Evolutionary conservation across 2,113 vertebrate species (phyloP).

Genomic region (Eudorcas thomsonii): DNA sequence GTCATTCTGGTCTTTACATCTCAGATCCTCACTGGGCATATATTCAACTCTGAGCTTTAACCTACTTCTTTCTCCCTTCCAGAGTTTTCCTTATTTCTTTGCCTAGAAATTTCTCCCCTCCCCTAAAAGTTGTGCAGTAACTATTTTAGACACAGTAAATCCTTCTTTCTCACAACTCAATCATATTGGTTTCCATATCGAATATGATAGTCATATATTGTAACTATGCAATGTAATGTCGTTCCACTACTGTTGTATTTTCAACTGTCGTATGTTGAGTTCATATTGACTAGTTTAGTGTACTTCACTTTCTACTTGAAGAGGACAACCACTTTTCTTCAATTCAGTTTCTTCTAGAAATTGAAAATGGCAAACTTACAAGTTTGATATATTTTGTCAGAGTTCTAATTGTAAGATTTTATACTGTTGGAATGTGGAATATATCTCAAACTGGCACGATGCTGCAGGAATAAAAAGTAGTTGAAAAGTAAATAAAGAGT

Average conservation of each 20-base stretch:
- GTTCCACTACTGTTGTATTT: not conserved
- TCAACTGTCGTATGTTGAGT: too few species aligned
- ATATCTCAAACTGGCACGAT: not conserved
- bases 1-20: not conserved
- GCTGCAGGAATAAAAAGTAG: not conserved
- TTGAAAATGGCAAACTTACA: not conserved
- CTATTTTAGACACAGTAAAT: not conserved
- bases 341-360: not conserved
- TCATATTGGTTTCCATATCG: not conserved
- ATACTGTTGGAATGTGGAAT: not conserved
- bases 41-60: not conserved
- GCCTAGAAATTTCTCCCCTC: not conserved
- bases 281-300: not conserved
- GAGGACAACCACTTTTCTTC: not conserved
- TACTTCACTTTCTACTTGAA: not conserved
- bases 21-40: fast-evolving
- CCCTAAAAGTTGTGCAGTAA: not conserved
- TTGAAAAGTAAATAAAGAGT: not conserved
- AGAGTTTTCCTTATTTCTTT: not conserved
- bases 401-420: not conserved
- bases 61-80: not conserved
- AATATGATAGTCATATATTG: not conserved
- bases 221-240: not conserved
- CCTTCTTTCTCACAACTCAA: not conserved
- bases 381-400: not conserved